phyloP scores from a whole-genome alignment of 2,888 invertebrate species.

The Chymomyza caudatula region DNA sequence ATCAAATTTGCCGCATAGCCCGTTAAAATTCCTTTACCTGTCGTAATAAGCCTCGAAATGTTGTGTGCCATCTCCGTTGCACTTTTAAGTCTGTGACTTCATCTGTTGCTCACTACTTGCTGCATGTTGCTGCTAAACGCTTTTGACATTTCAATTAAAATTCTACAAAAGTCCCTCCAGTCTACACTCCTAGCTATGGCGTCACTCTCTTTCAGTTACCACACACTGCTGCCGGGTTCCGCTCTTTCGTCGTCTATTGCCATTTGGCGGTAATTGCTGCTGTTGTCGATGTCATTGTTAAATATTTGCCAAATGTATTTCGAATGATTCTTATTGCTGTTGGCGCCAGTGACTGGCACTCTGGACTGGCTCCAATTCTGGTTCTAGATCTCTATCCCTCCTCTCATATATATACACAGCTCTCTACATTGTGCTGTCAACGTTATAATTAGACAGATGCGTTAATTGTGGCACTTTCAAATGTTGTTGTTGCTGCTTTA shows the following conservation, averaged over 20 bases:
- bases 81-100: not conserved
- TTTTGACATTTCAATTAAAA: conserved; percentile 71
- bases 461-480: conserved; percentile 63
- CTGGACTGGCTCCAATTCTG: not conserved
- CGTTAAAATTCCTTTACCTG: conserved; percentile 58
- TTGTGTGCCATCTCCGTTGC: not conserved
- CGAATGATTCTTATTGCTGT: conserved; percentile 35
- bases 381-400: not conserved
- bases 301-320: conserved; percentile 57
- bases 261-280: conserved; percentile 16
- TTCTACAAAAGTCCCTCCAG: conserved; percentile 54
- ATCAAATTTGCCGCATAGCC: conserved; percentile 66
- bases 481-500: conserved; percentile 8
- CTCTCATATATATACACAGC: no score
- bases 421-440: conserved; percentile 39
- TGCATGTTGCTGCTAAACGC: conserved; percentile 58
- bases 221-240: not conserved
- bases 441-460: conserved; percentile 57
- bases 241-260: not conserved
- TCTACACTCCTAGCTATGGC: conserved; percentile 33
- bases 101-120: conserved; percentile 15
- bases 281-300: conserved; percentile 38
- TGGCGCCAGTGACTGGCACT: conserved; percentile 18
- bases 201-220: conserved; percentile 7
- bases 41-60: conserved; percentile 30